Conservation (phyloP, 1,140 invertebrate species). For the Cardiocondyla obscurior region DNA sequence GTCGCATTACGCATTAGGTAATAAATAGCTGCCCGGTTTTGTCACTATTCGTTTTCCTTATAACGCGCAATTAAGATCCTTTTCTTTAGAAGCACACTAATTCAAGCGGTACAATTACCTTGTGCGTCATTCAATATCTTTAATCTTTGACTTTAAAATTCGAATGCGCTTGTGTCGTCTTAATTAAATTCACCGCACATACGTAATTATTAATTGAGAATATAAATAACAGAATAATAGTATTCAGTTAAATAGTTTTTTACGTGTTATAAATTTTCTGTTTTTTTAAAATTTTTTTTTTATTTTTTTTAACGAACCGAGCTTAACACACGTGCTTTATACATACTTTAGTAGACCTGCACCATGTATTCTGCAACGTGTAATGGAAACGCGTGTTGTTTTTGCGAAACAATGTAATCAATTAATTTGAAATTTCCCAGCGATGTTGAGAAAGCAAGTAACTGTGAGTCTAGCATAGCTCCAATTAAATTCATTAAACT, state of each 20-base stretch:
- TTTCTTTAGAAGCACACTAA: background rate
- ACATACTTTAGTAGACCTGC: background rate
- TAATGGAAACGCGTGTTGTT: background rate
- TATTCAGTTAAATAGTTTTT: background rate
- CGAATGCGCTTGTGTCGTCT: too few relatives aligned
- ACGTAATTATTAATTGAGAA: background rate
- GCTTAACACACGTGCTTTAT: too few relatives aligned
- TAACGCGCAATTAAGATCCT: background rate
- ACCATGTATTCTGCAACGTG: background rate
- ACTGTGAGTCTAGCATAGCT: background rate
- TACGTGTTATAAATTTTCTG: background rate
- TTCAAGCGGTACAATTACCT: background rate
- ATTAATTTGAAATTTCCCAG: constrained; percentile 23
- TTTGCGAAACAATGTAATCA: constrained; percentile 7
- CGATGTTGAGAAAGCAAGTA: background rate
- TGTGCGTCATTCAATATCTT: background rate
- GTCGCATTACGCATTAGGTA: background rate
- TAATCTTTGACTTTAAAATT: background rate
- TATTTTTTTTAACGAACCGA: too few relatives aligned
- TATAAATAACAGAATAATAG: too few relatives aligned
- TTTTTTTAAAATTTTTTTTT: background rate
- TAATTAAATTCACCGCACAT: background rate
- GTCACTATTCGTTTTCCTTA: background rate
- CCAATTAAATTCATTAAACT: constrained; percentile 19
- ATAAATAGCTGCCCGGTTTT: background rate